phyloP scores from a whole-genome alignment of 1,140 invertebrate species.

The Drosophila bocki region DNA sequence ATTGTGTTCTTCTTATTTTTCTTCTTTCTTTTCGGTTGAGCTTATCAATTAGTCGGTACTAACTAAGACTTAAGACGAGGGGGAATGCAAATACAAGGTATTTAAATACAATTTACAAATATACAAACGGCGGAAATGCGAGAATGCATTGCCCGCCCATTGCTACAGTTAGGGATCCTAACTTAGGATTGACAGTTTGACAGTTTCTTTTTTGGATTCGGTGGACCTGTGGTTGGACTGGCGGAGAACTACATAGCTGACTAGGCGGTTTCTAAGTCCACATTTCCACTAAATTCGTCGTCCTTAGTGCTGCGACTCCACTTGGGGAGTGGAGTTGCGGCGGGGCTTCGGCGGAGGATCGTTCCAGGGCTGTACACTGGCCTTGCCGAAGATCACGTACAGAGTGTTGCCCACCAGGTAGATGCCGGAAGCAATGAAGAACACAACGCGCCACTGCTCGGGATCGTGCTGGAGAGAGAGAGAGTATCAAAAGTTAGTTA shows the following conservation, averaged over 20 bases:
- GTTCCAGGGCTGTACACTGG: slow-evolving; percentile 89
- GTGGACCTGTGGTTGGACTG: slow-evolving; percentile 27
- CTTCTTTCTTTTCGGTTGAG: slow-evolving; percentile 7
- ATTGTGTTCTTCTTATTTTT: slow-evolving; percentile 5
- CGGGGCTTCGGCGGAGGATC: slow-evolving; percentile 83
- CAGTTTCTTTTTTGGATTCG: slow-evolving; percentile 8
- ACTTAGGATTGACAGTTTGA: slow-evolving; percentile 29
- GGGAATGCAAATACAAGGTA: slow-evolving; percentile 40
- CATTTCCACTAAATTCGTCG: slow-evolving; percentile 16
- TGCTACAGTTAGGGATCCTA: slow-evolving; percentile 12
- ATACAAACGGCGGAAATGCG: slow-evolving; percentile 41
- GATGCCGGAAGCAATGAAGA: slow-evolving; percentile 90
- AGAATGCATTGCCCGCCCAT: slow-evolving; percentile 46
- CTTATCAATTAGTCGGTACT: slow-evolving; percentile 28
- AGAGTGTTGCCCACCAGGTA: slow-evolving; percentile 89
- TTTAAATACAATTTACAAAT: slow-evolving; percentile 58
- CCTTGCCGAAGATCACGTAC: slow-evolving; percentile 89
- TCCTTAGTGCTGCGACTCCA: slow-evolving; percentile 69
- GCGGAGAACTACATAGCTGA: slow-evolving; percentile 57
- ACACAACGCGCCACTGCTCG: slow-evolving; percentile 90
- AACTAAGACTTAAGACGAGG: slow-evolving; percentile 52
- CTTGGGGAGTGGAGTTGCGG: slow-evolving; percentile 63
- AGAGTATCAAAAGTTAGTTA: neutral
- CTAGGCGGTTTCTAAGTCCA: slow-evolving; percentile 52
- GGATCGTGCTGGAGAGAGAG: slow-evolving; percentile 85